phyloP scores from a whole-genome alignment of 2,113 vertebrate species.

The Arenaria interpres region DNA sequence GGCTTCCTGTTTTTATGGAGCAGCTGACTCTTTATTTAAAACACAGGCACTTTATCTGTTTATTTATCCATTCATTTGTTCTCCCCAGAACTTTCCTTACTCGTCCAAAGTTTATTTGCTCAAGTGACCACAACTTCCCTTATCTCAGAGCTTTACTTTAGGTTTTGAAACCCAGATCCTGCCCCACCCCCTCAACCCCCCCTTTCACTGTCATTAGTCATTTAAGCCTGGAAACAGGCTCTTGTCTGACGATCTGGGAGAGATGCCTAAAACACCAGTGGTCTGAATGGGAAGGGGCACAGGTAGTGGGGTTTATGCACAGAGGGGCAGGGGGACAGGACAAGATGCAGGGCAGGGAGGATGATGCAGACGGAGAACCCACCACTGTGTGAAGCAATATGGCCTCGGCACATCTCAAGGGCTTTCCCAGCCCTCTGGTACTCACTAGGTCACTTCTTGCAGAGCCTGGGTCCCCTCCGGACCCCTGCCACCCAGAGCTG shows the following conservation, averaged over 20 bases:
- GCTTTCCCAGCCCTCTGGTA: neutral
- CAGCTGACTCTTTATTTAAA: conserved; percentile 9
- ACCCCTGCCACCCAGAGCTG: neutral
- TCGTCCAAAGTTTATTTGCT: neutral
- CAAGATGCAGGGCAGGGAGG: fast-evolving
- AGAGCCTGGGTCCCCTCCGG: neutral
- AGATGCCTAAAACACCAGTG: neutral
- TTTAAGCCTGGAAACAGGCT: neutral
- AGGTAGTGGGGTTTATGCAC: neutral
- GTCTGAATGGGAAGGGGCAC: fast-evolving
- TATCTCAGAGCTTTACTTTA: neutral
- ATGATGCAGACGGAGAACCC: neutral
- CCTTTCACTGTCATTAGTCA: neutral
- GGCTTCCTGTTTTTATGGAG: conserved; percentile 13
- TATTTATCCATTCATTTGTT: neutral
- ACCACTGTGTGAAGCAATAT: neutral
- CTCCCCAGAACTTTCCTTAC: neutral
- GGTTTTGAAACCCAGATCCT: neutral
- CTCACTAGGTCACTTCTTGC: neutral
- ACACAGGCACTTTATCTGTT: neutral
- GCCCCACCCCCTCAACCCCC: neutral
- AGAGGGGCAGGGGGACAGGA: neutral
- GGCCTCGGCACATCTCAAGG: neutral
- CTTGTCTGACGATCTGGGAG: fast-evolving
- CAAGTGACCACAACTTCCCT: neutral